phyloP scores from a whole-genome alignment of 2,888 invertebrate genomes.

The Drymonia ruficornis region DNA sequence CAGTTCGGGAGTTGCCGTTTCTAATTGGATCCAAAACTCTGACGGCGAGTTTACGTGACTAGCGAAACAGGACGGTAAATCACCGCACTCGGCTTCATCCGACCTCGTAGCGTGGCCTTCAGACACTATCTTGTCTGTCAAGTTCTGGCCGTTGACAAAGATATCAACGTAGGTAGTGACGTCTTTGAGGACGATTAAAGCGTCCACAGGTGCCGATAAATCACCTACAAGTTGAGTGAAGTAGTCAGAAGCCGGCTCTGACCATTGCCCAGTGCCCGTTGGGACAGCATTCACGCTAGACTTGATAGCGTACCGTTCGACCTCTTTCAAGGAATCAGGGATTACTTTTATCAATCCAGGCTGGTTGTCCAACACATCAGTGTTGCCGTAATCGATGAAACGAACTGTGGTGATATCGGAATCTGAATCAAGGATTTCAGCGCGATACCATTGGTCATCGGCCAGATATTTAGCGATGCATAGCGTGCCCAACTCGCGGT shows the following conservation, averaged over 20 bases:
- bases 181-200: constrained; percentile 84
- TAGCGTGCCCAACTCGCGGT: constrained; percentile 84
- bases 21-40: constrained; percentile 92
- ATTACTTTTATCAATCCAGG: constrained; percentile 86
- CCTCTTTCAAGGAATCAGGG: constrained; percentile 83
- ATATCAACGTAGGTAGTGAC: constrained; percentile 87
- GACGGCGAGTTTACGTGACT: constrained; percentile 90
- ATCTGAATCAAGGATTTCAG: constrained; percentile 92
- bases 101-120: constrained; percentile 84
- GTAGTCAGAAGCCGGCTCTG: constrained; percentile 85
- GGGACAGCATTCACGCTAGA: constrained; percentile 89
- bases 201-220: constrained; percentile 76
- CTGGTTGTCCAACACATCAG: constrained; percentile 88
- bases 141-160: constrained; percentile 84
- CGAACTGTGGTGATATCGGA: constrained; percentile 90
- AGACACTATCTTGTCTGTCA: constrained; percentile 85
- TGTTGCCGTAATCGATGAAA: constrained; percentile 92
- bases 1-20: constrained; percentile 83
- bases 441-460: constrained; percentile 96
- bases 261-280: constrained; percentile 86
- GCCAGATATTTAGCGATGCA: constrained; percentile 92
- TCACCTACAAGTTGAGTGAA: constrained; percentile 81
- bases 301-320: constrained; percentile 85
- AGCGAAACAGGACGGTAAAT: constrained; percentile 87
- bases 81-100: constrained; percentile 80